Evolutionary conservation across 1,140 invertebrate genomes (phyloP).

Genomic region (Adelges cooleyi): DNA sequence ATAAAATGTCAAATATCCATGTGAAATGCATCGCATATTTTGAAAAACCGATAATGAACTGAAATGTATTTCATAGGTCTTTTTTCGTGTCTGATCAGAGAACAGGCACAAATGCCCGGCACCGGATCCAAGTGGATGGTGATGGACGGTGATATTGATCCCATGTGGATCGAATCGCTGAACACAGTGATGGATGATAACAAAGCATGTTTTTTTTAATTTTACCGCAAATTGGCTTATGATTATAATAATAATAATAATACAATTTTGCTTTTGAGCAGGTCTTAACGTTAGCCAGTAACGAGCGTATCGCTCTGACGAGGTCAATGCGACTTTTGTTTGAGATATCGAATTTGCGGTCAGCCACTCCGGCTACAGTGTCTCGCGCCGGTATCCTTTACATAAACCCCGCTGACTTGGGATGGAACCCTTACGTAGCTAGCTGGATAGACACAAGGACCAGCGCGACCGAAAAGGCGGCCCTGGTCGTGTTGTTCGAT

Average conservation of each 20-base stretch:
- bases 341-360: conserved; percentile 84
- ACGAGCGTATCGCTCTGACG: conserved; percentile 86
- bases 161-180: conserved; percentile 93
- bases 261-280: conserved; percentile 34
- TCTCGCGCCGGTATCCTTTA: conserved; percentile 84
- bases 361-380: conserved; percentile 90
- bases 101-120: conserved; percentile 75
- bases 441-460: conserved; percentile 84
- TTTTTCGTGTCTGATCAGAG: conserved; percentile 84
- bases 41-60: too few species aligned
- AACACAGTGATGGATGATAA: conserved; percentile 82
- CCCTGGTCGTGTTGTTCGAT: conserved; percentile 79
- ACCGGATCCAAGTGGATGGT: conserved; percentile 92
- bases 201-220: conserved; percentile 43
- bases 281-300: conserved; percentile 82
- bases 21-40: too few species aligned
- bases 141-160: conserved; percentile 91
- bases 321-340: conserved; percentile 83
- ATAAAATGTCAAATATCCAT: too few species aligned
- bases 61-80: conserved; percentile 44
- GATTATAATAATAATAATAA: conserved; percentile 27
- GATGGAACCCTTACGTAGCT: conserved; percentile 88
- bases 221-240: conserved; percentile 16
- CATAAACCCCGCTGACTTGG: conserved; percentile 87
- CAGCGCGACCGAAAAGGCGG: conserved; percentile 58